Evolutionary conservation across 2,888 invertebrate species (phyloP).

Genomic region (Macaria notata): DNA sequence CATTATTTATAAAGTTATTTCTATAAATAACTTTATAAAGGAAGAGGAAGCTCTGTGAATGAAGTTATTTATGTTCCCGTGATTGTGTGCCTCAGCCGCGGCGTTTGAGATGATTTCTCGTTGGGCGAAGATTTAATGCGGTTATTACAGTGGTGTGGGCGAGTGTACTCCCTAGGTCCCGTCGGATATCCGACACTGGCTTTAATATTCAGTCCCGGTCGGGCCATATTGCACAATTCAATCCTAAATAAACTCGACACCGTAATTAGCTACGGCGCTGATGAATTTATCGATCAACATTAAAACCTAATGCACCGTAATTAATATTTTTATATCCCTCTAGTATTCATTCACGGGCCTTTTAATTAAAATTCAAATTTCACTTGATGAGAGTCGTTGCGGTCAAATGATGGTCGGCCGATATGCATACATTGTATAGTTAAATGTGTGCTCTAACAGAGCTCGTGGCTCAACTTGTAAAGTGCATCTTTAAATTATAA

Average conservation of each 20-base stretch:
- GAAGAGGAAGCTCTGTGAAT: slow-evolving; percentile 14
- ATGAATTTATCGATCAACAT: slow-evolving; percentile 54
- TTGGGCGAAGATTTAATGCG: slow-evolving; percentile 16
- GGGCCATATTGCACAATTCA: slow-evolving; percentile 64
- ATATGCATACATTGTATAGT: slow-evolving; percentile 3
- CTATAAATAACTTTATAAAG: too few species aligned
- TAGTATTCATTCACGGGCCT: slow-evolving; percentile 13
- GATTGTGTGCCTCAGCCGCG: slow-evolving; percentile 16
- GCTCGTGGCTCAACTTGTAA: background rate
- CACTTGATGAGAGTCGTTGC: slow-evolving; percentile 8
- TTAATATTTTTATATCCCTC: slow-evolving; percentile 25
- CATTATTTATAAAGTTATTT: slow-evolving; percentile 19
- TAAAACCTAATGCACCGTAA: slow-evolving; percentile 26
- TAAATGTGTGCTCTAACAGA: background rate
- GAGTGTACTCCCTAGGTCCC: slow-evolving; percentile 62
- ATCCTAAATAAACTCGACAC: slow-evolving; percentile 72
- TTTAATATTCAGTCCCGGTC: slow-evolving; percentile 64
- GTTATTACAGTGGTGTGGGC: slow-evolving; percentile 20
- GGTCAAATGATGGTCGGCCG: background rate
- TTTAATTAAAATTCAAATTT: slow-evolving; percentile 23
- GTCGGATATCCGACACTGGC: slow-evolving; percentile 76
- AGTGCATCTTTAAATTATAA: slow-evolving; percentile 1
- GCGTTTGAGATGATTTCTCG: slow-evolving; percentile 17
- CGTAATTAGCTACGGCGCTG: slow-evolving; percentile 73
- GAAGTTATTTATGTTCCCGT: slow-evolving; percentile 17